phyloP scores from a whole-genome alignment of 2,888 invertebrate species.

The Drosophila robusta region DNA sequence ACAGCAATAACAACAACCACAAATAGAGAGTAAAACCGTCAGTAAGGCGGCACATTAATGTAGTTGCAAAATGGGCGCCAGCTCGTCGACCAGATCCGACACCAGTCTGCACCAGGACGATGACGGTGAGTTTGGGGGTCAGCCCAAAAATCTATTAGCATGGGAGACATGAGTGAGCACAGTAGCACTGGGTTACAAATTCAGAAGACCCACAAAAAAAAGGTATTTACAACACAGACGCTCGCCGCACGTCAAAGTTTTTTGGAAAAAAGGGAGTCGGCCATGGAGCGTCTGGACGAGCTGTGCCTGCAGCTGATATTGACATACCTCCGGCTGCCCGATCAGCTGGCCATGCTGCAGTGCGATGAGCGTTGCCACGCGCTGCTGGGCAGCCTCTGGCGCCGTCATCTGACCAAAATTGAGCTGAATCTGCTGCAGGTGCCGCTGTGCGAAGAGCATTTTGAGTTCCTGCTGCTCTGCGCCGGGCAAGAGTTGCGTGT shows the following conservation, averaged over 20 bases:
- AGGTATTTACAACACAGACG: slow-evolving; percentile 3
- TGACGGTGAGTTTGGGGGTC: slow-evolving; percentile 80
- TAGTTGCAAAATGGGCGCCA: slow-evolving; percentile 83
- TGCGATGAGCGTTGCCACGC: slow-evolving; percentile 43
- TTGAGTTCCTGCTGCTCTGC: slow-evolving; percentile 41
- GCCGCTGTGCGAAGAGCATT: slow-evolving; percentile 37
- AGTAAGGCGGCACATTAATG: slow-evolving; percentile 57
- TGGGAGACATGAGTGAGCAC: neutral
- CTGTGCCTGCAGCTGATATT: slow-evolving; percentile 59
- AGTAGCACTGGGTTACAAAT: slow-evolving; percentile 21
- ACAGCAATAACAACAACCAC: neutral
- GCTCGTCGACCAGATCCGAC: slow-evolving; percentile 84
- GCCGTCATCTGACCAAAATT: slow-evolving; percentile 42
- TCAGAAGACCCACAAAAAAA: neutral
- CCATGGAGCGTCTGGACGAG: slow-evolving; percentile 67
- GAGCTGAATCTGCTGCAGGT: slow-evolving; percentile 58
- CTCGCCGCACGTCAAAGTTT: neutral
- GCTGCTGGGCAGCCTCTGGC: slow-evolving; percentile 59
- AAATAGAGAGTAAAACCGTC: slow-evolving; percentile 42
- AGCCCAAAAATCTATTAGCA: neutral
- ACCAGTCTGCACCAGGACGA: slow-evolving; percentile 83
- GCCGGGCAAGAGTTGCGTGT: slow-evolving; percentile 24
- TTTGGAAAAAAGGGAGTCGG: neutral
- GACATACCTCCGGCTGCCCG: slow-evolving; percentile 44
- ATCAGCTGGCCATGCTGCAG: slow-evolving; percentile 66